Evolutionary conservation across 2,888 invertebrate species (phyloP).

Genomic region (Apomyelois bistriatella): DNA sequence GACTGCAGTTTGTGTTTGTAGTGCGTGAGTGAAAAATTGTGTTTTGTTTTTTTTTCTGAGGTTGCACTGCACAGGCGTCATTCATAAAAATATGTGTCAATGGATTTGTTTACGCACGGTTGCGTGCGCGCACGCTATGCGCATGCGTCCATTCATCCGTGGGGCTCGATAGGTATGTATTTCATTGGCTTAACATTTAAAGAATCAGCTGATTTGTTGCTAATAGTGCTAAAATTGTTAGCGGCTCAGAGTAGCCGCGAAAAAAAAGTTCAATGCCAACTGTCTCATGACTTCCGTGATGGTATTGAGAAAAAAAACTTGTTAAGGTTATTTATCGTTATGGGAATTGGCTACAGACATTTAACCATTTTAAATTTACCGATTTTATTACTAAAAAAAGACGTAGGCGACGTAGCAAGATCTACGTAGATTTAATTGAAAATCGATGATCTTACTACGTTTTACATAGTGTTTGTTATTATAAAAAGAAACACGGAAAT

Average conservation of each 20-base stretch:
- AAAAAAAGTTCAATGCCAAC: constrained; percentile 8
- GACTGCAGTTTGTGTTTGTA: constrained; percentile 27
- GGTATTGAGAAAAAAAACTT: neutral
- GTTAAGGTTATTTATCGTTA: neutral
- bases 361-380: neutral
- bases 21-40: constrained; percentile 28
- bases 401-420: neutral
- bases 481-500: constrained; percentile 5
- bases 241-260: constrained; percentile 6
- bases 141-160: constrained; percentile 46
- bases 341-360: neutral
- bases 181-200: constrained; percentile 22
- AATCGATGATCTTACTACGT: too few relatives aligned
- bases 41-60: constrained; percentile 14
- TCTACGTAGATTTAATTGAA: too few relatives aligned
- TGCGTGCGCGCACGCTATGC: constrained; percentile 49
- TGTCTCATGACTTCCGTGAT: constrained; percentile 10
- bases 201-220: constrained; percentile 42
- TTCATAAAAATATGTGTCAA: constrained; percentile 69
- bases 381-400: neutral
- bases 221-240: constrained; percentile 7
- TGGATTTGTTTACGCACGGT: constrained; percentile 44
- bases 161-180: constrained; percentile 55
- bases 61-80: constrained; percentile 32
- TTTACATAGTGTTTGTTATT: too few relatives aligned